These are phyloP conservation scores for Theristicus caerulescens DNA, from an alignment of 2,113 vertebrate species.

Conservation along the genomic window DNA sequence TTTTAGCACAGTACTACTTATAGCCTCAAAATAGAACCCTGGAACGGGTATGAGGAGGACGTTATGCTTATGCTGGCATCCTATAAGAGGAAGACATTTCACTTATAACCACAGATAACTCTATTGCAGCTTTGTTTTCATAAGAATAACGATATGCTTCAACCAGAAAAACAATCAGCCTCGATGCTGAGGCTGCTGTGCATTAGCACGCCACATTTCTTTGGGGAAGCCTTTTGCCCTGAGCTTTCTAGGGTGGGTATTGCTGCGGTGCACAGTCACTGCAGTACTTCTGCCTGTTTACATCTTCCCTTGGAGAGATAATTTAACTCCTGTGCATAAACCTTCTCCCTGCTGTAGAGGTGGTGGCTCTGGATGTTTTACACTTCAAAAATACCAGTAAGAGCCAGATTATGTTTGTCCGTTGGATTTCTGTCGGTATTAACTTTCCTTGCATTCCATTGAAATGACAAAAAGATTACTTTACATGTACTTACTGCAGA, in stretches of 20 bases:
- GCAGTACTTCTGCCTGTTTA: not conserved
- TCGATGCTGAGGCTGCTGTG: not conserved
- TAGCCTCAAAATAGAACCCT: not conserved
- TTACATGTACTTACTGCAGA: not conserved
- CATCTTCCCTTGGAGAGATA: not conserved
- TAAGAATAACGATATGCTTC: not conserved
- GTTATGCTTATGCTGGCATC: not conserved
- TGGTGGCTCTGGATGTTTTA: not conserved
- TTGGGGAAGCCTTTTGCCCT: not conserved
- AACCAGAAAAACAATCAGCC: not conserved
- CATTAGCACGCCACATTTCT: not conserved
- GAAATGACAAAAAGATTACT: conserved; percentile 26
- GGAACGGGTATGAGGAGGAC: not conserved
- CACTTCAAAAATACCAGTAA: not conserved
- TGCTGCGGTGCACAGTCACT: not conserved
- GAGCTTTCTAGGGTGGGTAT: not conserved
- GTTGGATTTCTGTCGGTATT: conserved; percentile 24
- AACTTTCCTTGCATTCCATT: not conserved
- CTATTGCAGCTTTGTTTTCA: not conserved
- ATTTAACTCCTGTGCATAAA: conserved; percentile 9
- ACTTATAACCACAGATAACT: not conserved
- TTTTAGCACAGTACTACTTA: not conserved
- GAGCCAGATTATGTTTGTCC: not conserved
- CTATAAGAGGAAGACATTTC: not conserved
- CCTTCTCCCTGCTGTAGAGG: not conserved